These are phyloP conservation scores for Caerostris extrusa DNA, from an alignment of 1,140 invertebrate species.

Conservation along the genomic window DNA sequence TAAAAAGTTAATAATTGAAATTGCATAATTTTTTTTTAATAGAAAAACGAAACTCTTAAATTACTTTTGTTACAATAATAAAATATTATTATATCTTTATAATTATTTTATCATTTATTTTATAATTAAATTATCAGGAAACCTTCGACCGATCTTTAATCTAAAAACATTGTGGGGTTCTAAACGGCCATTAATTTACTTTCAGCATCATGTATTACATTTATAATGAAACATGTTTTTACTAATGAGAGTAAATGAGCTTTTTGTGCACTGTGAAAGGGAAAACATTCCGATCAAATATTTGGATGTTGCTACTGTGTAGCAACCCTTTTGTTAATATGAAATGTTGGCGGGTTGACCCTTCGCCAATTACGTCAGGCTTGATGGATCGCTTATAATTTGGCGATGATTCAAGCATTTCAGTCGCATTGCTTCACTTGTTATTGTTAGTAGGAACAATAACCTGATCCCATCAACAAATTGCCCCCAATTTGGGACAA, in stretches of 20 bases:
- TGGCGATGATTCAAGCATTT: conserved; percentile 66
- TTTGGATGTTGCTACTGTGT: background rate
- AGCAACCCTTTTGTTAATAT: conserved; percentile 9
- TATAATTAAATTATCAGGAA: too few species aligned
- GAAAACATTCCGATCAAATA: conserved; percentile 17
- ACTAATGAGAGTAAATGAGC: conserved; percentile 33
- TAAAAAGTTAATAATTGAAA: too few species aligned
- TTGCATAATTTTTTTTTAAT: too few species aligned
- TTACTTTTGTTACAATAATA: too few species aligned
- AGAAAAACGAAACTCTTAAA: too few species aligned
- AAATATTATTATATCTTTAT: too few species aligned
- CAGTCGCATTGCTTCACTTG: background rate
- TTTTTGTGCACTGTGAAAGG: background rate
- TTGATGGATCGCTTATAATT: conserved; percentile 74
- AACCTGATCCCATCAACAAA: conserved; percentile 22
- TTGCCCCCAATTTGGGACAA: conserved; percentile 20
- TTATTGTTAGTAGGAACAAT: conserved; percentile 46
- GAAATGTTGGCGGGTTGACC: conserved; percentile 47
- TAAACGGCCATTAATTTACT: too few species aligned
- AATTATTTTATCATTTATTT: too few species aligned
- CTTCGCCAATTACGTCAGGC: conserved; percentile 47
- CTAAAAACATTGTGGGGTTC: too few species aligned
- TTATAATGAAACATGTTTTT: conserved; percentile 15
- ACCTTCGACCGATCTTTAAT: too few species aligned
- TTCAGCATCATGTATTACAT: background rate